Conservation (phyloP, 2,797 vertebrate species). For the Semotilus atromaculatus region DNA sequence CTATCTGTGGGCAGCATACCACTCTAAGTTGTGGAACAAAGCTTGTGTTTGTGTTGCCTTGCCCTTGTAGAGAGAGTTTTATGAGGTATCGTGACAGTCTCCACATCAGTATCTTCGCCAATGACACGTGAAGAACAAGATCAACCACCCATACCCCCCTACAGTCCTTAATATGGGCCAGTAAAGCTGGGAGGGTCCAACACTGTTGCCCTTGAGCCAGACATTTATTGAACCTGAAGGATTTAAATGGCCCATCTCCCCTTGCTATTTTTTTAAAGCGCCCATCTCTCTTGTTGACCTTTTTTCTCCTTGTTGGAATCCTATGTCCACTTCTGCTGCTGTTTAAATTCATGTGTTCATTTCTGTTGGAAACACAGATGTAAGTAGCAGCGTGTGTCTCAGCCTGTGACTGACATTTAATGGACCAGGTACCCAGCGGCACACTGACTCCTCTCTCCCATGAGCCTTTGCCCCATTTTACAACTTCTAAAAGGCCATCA, state of each 20-base stretch:
- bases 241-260: conserved; percentile 35
- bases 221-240: conserved; percentile 54
- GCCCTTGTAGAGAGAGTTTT: conserved; percentile 20
- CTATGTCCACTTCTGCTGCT: background rate
- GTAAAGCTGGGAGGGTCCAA: conserved; percentile 23
- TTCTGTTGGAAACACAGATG: conserved; percentile 26
- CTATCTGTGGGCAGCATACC: background rate
- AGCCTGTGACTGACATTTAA: conserved; percentile 52
- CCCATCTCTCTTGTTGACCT: conserved; percentile 32
- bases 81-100: background rate
- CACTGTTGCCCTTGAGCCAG: conserved; percentile 48
- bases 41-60: conserved; percentile 2
- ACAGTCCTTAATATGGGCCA: conserved; percentile 32
- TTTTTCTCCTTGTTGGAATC: conserved; percentile 19
- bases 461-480: conserved; percentile 42
- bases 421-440: conserved; percentile 34
- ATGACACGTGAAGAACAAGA: conserved; percentile 36
- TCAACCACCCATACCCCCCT: conserved; percentile 30
- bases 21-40: background rate
- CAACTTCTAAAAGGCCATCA: conserved; percentile 37
- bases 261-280: conserved; percentile 20
- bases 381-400: background rate
- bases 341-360: conserved; percentile 9
- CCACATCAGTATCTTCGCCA: conserved; percentile 31
- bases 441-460: conserved; percentile 37